Base-by-base conservation (phyloP, 2,113 vertebrate genomes). In the Myiagra hebetior region DNA sequence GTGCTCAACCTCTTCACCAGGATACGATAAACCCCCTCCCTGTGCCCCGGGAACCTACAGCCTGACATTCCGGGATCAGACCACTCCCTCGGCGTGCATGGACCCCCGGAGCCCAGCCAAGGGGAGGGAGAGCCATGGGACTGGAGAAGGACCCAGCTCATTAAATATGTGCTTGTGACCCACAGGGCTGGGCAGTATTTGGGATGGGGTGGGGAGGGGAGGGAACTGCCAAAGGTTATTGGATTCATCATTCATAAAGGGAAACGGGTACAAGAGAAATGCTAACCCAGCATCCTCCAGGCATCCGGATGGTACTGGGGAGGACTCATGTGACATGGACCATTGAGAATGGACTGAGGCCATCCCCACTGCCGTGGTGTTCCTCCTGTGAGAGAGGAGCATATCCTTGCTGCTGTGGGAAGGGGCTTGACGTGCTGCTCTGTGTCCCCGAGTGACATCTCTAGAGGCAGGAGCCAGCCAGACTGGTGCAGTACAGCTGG, bases 1-100 rank as follows among this genome's bases (percentile, higher is more conserved):
- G 99, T 99, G 81, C 98, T 99, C 86, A 99, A 99, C 97, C 99
- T 99, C 91, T 99, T 99, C 98, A 99, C 99, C 63, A 98, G 99
- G 98, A 99, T 99, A 98, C 99, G 99, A 97, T 99, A 99, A 98
- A 96, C 7, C 46, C 76, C 67, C 3, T 16, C 3, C 3, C 73
- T 68, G 23, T 6, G 15, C n/a, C 56, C 91, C 64, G 13, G 83
- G 92, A 89, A 88, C 67, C 81, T n/a, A 28, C 53, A 64, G 89
- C 68, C 59, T 59, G 35, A 63, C 20, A 22, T 73, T 52, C 62
- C 47, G 49, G 96, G 89, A 96, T 74, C 56, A 56, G 92, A 93
- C 82, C 92, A 81, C 91, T 95, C 46, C 62, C 69, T 83, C 57
- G 63, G 84, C 49, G 13, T 92, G 94, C 97, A 91, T 82, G 97